Percentiles rank a stretch among this genome's conserved stretches.
phyloP scores from a whole-genome alignment of 2,113 vertebrate genomes.

The Alethe diademata region DNA sequence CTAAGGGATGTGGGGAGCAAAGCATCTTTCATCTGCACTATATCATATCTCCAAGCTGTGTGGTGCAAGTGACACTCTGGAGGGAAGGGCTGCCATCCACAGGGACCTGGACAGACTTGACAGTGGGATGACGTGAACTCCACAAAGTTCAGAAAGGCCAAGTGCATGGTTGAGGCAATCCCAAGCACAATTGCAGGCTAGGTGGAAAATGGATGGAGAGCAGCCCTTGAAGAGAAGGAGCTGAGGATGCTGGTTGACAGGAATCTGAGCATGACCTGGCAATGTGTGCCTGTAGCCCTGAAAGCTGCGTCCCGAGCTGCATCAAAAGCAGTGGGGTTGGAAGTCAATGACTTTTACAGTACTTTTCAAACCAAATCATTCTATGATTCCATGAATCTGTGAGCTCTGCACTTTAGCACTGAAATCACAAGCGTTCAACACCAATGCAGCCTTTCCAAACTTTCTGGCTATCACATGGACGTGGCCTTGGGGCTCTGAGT shows the following conservation, averaged over 20 bases:
- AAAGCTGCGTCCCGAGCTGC: accelerated
- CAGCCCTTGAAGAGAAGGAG: not conserved
- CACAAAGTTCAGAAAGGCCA: not conserved
- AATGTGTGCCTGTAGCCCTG: no score
- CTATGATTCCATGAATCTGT: not conserved
- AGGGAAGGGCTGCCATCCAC: not conserved
- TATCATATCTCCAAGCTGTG: not conserved
- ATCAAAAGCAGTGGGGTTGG: not conserved
- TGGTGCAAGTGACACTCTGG: not conserved
- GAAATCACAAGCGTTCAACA: accelerated
- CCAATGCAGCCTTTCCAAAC: not conserved
- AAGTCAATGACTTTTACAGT: no score
- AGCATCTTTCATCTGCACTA: not conserved
- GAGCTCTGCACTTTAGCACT: not conserved
- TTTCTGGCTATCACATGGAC: not conserved
- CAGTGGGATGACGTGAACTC: accelerated
- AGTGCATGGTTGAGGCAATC: not conserved
- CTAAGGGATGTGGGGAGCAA: not conserved
- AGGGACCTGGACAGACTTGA: not conserved
- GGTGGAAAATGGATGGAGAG: not conserved
- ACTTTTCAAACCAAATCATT: not conserved
- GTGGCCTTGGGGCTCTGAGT: not conserved
- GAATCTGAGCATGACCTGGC: not conserved
- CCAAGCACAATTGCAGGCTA: not conserved
- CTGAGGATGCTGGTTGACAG: not conserved